phyloP scores from a whole-genome alignment of 2,113 vertebrate species.

The Sander vitreus region DNA sequence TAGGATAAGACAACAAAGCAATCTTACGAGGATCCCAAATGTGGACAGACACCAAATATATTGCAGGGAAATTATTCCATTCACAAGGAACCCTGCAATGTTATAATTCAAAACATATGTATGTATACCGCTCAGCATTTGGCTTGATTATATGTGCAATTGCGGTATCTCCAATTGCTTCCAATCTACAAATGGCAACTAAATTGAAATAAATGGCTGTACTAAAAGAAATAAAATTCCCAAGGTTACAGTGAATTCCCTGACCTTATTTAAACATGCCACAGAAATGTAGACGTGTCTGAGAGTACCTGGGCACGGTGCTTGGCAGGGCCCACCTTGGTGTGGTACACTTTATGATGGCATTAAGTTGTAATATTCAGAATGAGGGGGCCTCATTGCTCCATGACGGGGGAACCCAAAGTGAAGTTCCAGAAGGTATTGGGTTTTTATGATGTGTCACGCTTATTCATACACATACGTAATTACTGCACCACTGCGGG shows the following conservation, averaged over 20 bases:
- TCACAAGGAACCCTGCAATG: neutral
- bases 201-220: neutral
- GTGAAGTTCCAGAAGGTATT: slow-evolving; percentile 60
- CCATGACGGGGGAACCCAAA: slow-evolving; percentile 49
- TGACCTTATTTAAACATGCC: slow-evolving; percentile 3
- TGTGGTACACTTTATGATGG: slow-evolving; percentile 58
- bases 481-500: slow-evolving; percentile 62
- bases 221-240: neutral
- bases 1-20: neutral
- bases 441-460: slow-evolving; percentile 73
- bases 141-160: slow-evolving; percentile 5
- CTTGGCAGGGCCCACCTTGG: slow-evolving; percentile 40
- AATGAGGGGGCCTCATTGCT: slow-evolving; percentile 46
- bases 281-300: slow-evolving; percentile 17
- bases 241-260: slow-evolving; percentile 2
- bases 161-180: neutral
- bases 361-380: slow-evolving; percentile 53
- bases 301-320: slow-evolving; percentile 4
- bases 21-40: neutral
- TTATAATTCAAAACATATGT: neutral
- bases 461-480: slow-evolving; percentile 71
- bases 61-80: neutral
- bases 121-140: neutral
- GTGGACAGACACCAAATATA: neutral
- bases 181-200: neutral